phyloP scores from a whole-genome alignment of 2,113 vertebrate genomes.

The Pongo abelii region DNA sequence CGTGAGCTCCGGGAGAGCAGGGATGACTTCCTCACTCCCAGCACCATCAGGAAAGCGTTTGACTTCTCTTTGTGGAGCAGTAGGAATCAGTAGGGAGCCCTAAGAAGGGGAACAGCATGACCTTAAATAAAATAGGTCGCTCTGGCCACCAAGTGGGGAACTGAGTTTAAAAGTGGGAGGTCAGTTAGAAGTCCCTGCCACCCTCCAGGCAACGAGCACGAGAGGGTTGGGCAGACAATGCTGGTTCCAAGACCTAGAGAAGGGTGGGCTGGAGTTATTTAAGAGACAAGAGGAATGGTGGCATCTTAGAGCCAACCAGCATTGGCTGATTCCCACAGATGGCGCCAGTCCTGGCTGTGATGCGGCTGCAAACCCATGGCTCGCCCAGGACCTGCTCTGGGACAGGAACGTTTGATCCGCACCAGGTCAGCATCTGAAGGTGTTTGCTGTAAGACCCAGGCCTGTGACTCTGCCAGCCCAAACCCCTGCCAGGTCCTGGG shows the following conservation, averaged over 20 bases:
- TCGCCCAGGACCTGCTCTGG: not conserved
- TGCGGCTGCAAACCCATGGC: rapidly evolving
- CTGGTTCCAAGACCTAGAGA: not conserved
- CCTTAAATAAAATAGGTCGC: not conserved
- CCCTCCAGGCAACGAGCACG: not conserved
- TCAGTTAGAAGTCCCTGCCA: not conserved
- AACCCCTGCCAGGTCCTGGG: not conserved
- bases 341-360: too few species aligned
- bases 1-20: slow-evolving; percentile 87
- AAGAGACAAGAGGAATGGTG: not conserved
- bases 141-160: not conserved
- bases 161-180: too few species aligned
- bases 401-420: too few species aligned
- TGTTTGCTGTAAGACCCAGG: not conserved
- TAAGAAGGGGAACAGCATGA: slow-evolving; percentile 83
- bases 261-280: not conserved
- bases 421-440: not conserved
- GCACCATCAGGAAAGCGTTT: slow-evolving; percentile 86
- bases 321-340: not conserved
- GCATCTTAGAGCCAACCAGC: not conserved
- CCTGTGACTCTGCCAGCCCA: not conserved
- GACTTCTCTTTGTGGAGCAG: slow-evolving; percentile 86
- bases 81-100: slow-evolving; percentile 89
- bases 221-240: rapidly evolving
- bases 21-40: slow-evolving; percentile 63